phyloP scores from a whole-genome alignment of 2,888 invertebrate species.

The Leptinotarsa juncta region DNA sequence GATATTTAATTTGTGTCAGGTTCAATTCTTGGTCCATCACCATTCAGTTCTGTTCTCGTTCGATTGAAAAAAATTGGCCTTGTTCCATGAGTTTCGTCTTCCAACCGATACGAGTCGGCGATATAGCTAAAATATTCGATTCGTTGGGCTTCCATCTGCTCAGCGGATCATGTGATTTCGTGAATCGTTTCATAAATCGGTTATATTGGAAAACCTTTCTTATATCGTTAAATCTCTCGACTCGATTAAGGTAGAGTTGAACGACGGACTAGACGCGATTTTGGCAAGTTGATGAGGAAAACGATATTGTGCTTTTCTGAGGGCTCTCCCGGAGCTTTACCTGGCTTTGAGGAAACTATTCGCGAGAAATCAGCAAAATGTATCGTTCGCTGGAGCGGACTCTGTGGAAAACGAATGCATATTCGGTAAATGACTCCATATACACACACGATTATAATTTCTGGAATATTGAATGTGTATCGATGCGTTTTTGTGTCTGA shows the following conservation, averaged over 20 bases:
- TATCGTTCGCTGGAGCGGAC: background rate
- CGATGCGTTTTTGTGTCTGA: too few species aligned
- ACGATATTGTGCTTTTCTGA: slow-evolving; percentile 2
- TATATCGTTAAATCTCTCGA: slow-evolving; percentile 42
- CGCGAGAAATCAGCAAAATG: slow-evolving; percentile 6
- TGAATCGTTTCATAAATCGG: slow-evolving; percentile 45
- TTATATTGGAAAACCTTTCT: slow-evolving; percentile 44
- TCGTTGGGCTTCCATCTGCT: slow-evolving; percentile 42
- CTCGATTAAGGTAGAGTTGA: slow-evolving; percentile 35
- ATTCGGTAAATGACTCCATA: background rate
- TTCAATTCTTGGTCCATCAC: too few species aligned
- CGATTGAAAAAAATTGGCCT: too few species aligned
- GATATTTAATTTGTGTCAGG: too few species aligned
- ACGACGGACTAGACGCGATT: slow-evolving; percentile 5
- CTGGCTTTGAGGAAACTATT: slow-evolving; percentile 4
- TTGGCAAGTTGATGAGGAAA: background rate
- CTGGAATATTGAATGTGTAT: too few species aligned
- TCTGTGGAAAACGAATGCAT: background rate
- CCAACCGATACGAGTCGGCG: slow-evolving; percentile 37
- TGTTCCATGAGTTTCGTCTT: slow-evolving; percentile 25
- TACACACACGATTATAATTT: background rate
- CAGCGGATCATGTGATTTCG: slow-evolving; percentile 44
- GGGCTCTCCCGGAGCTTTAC: slow-evolving; percentile 1
- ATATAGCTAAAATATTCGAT: slow-evolving; percentile 45
- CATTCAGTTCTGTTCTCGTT: too few species aligned